Conservation (phyloP, 2,113 vertebrate species). For the Prunella fulvescens region DNA sequence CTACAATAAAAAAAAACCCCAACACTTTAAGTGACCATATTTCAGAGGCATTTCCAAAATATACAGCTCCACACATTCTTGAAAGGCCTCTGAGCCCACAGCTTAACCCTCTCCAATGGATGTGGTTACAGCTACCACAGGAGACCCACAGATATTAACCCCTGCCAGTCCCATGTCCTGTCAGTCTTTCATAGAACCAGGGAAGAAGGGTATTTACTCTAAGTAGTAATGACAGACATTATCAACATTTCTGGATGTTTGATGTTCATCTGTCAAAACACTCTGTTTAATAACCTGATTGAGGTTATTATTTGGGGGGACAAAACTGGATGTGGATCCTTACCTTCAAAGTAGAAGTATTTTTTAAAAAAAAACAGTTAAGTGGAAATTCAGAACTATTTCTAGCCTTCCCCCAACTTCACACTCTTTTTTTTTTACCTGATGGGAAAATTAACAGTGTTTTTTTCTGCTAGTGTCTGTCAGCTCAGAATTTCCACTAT, state of each 20-base stretch:
- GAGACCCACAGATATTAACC: not conserved
- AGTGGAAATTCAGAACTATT: not conserved
- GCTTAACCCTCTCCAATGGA: not conserved
- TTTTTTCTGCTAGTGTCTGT: not conserved
- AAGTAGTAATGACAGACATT: not conserved
- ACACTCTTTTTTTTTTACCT: not conserved
- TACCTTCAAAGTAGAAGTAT: not conserved
- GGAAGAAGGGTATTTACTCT: not conserved
- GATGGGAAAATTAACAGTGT: not conserved
- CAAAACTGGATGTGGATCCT: not conserved
- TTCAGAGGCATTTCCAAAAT: conserved; percentile 32
- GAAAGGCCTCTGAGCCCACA: not conserved
- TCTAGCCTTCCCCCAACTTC: not conserved
- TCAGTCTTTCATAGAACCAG: not conserved
- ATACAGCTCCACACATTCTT: not conserved
- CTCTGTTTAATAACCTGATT: not conserved
- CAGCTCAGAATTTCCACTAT: not conserved
- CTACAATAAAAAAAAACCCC: not conserved
- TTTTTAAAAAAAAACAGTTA: not conserved
- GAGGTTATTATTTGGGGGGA: not conserved
- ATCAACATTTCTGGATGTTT: not conserved
- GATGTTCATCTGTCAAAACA: not conserved
- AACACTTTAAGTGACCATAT: not conserved
- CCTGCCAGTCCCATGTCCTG: not conserved
- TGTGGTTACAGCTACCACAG: not conserved